Base-by-base conservation (phyloP, 2,113 vertebrate species). In the Indri indri region DNA sequence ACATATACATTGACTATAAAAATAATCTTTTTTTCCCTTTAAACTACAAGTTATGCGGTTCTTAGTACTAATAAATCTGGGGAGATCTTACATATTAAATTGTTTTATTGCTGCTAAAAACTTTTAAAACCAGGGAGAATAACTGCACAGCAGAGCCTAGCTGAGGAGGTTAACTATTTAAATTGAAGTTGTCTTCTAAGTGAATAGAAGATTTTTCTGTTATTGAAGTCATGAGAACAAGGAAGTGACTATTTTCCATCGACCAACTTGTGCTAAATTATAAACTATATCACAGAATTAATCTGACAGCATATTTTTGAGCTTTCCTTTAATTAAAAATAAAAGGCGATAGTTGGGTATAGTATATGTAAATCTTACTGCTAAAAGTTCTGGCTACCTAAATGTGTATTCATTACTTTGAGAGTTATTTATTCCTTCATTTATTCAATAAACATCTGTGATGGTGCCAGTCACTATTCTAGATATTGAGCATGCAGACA, bases 231-330 rank as follows among this genome's bases (percentile, higher is more conserved):
- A 82, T 54, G 0, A 25, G 7, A 84, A 42, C 32, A 90, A 79
- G 92, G 20, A 70, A 42, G 12, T 83, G 27, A 65, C 32, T 89
- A 91, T 77, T 95, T 80, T 90, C 14, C 20, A 85, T 37, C 14
- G 10, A 92, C 9, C 52, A 93, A 3, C 11, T 80, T 65, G 42
- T 59, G 30, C 2, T 92, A 90, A 88, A 68, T 71, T 94, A 63
- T 79, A 92, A 87, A 87, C 18, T 47, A 34, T 14, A 61, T 70
- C 57, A 86, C n/a, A 91, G 22, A 94, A 95, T 59, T 95, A 61
- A 20, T 91, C 42, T 90, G 32, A 85, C 3, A 54, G 6, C 68
- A 37, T 42, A 76, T 61, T 18, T 59, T 27, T 74, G 37, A 77
- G 12, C 22, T 88, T 95, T 71, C 54, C 59, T 82, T 93, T 47